Evolutionary conservation across 1,140 invertebrate species (phyloP).

Genomic region (Rhyacophila brunnea): DNA sequence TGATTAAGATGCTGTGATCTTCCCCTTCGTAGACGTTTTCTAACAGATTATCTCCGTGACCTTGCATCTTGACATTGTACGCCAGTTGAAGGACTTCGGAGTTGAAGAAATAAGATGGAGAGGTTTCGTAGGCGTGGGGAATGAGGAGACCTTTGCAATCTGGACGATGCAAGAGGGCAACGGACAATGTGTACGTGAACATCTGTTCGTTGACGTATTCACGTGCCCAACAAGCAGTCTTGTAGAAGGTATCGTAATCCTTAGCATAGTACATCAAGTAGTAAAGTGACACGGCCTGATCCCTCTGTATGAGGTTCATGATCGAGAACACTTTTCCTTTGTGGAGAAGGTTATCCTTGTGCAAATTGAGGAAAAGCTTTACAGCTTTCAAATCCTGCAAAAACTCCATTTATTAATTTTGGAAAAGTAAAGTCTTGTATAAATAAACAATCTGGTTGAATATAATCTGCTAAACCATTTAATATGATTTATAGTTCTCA

Average conservation of each 20-base stretch:
- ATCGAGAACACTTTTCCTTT: constrained; percentile 56
- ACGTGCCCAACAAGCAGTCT: constrained; percentile 59
- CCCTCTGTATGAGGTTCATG: constrained; percentile 53
- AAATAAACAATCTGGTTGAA: too few species aligned
- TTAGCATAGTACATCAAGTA: constrained; percentile 61
- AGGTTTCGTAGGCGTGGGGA: constrained; percentile 63
- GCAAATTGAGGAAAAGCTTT: constrained; percentile 54
- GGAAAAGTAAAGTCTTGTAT: too few species aligned
- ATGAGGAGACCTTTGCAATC: constrained; percentile 59
- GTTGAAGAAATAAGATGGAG: constrained; percentile 61
- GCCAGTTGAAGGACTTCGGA: constrained; percentile 16
- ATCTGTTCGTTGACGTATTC: constrained; percentile 59
- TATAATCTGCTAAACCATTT: too few species aligned
- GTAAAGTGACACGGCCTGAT: constrained; percentile 56
- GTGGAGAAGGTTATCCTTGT: constrained; percentile 50
- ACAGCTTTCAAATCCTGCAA: constrained; percentile 53
- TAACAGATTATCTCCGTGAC: constrained; percentile 46
- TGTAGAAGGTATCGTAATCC: constrained; percentile 63
- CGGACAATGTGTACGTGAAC: constrained; percentile 58
- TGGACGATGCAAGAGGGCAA: constrained; percentile 57
- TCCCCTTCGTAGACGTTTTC: constrained; percentile 44
- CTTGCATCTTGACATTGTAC: constrained; percentile 58
- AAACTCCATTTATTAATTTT: too few species aligned
- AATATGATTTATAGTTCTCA: too few species aligned
- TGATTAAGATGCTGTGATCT: constrained; percentile 42